Evolutionary conservation across 2,113 vertebrate genomes (phyloP).

Genomic region (Nycticebus coucang): DNA sequence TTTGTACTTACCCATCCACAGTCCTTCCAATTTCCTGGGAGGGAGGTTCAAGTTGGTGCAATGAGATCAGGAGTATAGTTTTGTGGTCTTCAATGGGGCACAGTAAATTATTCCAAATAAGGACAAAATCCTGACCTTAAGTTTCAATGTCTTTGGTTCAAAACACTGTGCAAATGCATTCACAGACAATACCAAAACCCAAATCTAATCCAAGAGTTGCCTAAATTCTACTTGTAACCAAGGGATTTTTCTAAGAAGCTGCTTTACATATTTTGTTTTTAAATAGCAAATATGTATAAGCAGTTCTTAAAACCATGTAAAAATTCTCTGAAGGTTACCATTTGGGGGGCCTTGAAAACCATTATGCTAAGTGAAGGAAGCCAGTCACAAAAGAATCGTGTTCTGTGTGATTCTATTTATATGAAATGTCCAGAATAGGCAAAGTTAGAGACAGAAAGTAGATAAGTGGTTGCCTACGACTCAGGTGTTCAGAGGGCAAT

Average conservation of each 20-base stretch:
- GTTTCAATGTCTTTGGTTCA: constrained; percentile 7
- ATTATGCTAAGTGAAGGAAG: background rate
- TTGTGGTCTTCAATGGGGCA: background rate
- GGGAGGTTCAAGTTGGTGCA: background rate
- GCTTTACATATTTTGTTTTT: background rate
- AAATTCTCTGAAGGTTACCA: background rate
- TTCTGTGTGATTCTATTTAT: background rate
- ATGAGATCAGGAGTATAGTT: background rate
- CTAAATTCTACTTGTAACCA: background rate
- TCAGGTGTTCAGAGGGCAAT: background rate
- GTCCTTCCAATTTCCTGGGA: background rate
- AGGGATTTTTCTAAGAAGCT: background rate
- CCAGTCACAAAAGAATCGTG: background rate
- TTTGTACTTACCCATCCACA: background rate
- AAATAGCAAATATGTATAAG: background rate
- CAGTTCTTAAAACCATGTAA: background rate
- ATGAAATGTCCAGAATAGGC: background rate
- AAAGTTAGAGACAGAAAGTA: background rate
- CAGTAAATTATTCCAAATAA: background rate
- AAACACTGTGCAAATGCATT: constrained; percentile 22
- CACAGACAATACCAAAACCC: background rate
- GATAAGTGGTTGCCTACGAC: background rate
- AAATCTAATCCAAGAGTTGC: background rate
- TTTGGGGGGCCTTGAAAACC: constrained; percentile 37
- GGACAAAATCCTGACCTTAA: background rate